A percentile compares a stretch with the other conserved stretches of the same genome.
Evolutionary conservation across 1,140 invertebrate genomes (phyloP).

Genomic region (Anoplolepis gracilipes): DNA sequence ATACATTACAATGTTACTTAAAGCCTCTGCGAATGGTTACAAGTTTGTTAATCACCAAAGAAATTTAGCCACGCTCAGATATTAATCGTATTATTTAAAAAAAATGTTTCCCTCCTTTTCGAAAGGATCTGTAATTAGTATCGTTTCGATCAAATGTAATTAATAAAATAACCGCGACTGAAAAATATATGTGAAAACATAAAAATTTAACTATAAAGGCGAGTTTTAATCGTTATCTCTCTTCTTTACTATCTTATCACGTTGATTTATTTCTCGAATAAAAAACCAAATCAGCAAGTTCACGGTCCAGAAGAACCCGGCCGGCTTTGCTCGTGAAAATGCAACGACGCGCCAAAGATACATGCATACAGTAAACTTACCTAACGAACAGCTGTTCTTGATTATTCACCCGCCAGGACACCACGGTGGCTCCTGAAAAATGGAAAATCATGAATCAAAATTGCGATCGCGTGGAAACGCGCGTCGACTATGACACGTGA

Average conservation of each 20-base stretch:
- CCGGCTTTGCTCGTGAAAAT: not conserved
- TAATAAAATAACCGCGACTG: not conserved
- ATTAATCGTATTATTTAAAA: not conserved
- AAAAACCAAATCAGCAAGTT: not conserved
- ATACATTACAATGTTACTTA: not conserved
- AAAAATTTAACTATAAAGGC: not conserved
- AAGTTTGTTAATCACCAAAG: too few relatives aligned
- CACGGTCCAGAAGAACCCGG: not conserved
- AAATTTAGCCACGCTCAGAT: not conserved
- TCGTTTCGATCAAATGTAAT: not conserved
- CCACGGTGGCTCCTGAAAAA: constrained; percentile 95
- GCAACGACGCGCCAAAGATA: not conserved
- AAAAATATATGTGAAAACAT: not conserved
- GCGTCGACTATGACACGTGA: constrained; percentile 22
- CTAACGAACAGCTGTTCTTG: constrained; percentile 97
- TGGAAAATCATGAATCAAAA: constrained; percentile 64
- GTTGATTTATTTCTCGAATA: not conserved
- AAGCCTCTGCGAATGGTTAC: too few relatives aligned
- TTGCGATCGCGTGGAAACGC: not conserved
- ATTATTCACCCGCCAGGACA: constrained; percentile 97
- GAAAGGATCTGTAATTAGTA: not conserved
- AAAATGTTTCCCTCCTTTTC: not conserved
- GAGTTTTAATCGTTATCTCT: not conserved
- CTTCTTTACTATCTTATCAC: too few relatives aligned
- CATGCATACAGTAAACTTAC: constrained; percentile 86